Evolutionary conservation across 2,113 vertebrate species (phyloP).

Genomic region (Myocastor coypus): DNA sequence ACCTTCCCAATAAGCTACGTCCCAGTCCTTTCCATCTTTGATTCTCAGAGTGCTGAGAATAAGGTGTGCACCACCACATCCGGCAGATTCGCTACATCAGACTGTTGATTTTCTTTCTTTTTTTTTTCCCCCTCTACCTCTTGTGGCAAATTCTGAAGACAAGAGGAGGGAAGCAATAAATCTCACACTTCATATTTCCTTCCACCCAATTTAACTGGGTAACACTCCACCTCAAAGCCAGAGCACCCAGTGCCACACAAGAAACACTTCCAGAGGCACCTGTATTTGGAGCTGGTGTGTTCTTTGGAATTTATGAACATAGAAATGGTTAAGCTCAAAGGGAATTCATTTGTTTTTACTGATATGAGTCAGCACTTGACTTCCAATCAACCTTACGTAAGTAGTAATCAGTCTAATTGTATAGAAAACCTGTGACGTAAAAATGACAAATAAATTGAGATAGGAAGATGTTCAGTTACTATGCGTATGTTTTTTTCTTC

Average conservation of each 20-base stretch:
- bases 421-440: background rate
- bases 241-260: background rate
- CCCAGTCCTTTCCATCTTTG: background rate
- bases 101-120: background rate
- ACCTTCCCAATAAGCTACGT: background rate
- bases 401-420: background rate
- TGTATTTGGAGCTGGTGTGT: background rate
- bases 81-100: background rate
- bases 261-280: background rate
- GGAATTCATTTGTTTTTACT: background rate
- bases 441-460: background rate
- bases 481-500: background rate
- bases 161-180: background rate
- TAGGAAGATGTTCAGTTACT: background rate
- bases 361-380: background rate
- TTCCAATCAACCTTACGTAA: background rate
- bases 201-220: background rate
- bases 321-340: background rate
- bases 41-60: background rate
- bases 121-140: background rate
- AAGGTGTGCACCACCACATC: background rate
- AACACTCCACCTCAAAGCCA: background rate
- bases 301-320: background rate
- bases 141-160: background rate
- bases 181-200: background rate